Percentiles rank a stretch among this genome's conserved stretches.
phyloP scores from a whole-genome alignment of 2,797 vertebrate genomes.

The Alcedo quadribrachys region DNA sequence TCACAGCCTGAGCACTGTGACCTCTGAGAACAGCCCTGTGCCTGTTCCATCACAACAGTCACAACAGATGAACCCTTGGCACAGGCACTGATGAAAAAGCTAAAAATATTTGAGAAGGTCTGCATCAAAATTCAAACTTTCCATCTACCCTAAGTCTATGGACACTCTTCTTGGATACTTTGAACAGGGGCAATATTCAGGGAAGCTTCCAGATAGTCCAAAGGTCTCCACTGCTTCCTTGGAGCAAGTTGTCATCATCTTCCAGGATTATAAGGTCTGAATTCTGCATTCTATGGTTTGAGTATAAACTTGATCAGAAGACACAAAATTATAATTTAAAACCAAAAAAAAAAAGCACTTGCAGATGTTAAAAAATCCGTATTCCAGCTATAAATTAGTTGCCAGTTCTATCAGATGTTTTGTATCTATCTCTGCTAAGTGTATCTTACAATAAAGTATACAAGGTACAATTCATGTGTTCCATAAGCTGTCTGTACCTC shows the following conservation, averaged over 20 bases:
- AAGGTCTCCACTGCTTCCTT: neutral
- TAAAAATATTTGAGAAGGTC: neutral
- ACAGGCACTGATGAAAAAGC: neutral
- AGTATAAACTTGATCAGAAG: neutral
- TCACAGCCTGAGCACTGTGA: neutral
- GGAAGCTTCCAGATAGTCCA: neutral
- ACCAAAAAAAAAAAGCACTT: neutral
- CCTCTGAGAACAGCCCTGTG: neutral
- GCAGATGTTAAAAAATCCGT: neutral
- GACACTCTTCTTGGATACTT: neutral
- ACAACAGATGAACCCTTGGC: neutral
- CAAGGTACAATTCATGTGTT: neutral
- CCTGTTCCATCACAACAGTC: neutral
- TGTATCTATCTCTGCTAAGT: neutral
- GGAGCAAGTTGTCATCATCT: neutral
- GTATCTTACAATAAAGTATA: neutral
- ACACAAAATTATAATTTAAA: constrained; percentile 1
- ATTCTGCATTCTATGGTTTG: neutral
- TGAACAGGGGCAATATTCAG: neutral
- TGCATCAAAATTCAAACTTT: neutral
- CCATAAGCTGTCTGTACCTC: neutral
- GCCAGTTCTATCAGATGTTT: neutral
- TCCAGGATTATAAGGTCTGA: neutral
- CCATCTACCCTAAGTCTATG: neutral
- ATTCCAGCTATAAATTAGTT: neutral